A percentile compares a stretch with the other conserved stretches of the same genome.
Conservation (phyloP, 2,797 vertebrate species). For the Schizopygopsis pylzovi region DNA sequence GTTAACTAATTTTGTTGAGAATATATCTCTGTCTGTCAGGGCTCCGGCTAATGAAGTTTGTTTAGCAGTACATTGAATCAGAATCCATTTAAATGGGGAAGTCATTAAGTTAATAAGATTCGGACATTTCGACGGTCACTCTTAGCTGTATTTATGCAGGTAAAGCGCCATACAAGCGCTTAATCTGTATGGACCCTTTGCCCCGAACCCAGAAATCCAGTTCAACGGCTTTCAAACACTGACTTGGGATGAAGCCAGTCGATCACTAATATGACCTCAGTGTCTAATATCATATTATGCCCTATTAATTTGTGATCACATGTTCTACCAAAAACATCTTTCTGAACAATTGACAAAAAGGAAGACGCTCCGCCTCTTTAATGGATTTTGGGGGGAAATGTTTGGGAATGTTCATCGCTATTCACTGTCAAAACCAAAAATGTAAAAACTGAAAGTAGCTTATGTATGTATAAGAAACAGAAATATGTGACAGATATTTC, state of each 20-base stretch:
- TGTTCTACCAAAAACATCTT: slow-evolving; percentile 35
- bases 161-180: slow-evolving; percentile 57
- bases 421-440: slow-evolving; percentile 45
- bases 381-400: slow-evolving; percentile 5
- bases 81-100: slow-evolving; percentile 79
- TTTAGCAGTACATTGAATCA: slow-evolving; percentile 73
- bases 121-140: slow-evolving; percentile 68
- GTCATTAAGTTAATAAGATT: slow-evolving; percentile 78
- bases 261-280: not conserved
- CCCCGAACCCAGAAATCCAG: slow-evolving; percentile 24
- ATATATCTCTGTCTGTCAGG: slow-evolving; percentile 71
- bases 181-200: slow-evolving; percentile 43
- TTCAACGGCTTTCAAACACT: not conserved
- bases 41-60: slow-evolving; percentile 74
- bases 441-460: slow-evolving; percentile 38
- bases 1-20: slow-evolving; percentile 63
- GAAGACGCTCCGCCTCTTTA: slow-evolving; percentile 3
- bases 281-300: slow-evolving; percentile 1
- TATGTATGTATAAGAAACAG: slow-evolving; percentile 36
- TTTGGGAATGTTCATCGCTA: slow-evolving; percentile 33
- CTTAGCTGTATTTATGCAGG: slow-evolving; percentile 66
- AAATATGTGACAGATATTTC: slow-evolving; percentile 39
- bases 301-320: slow-evolving; percentile 17
- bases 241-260: not conserved
- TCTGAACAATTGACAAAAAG: slow-evolving; percentile 32